A percentile compares a stretch with the other conserved stretches of the same genome.
These are phyloP conservation scores for Athalia cordata DNA, from an alignment of 2,888 invertebrate genomes.

Conservation along the genomic window DNA sequence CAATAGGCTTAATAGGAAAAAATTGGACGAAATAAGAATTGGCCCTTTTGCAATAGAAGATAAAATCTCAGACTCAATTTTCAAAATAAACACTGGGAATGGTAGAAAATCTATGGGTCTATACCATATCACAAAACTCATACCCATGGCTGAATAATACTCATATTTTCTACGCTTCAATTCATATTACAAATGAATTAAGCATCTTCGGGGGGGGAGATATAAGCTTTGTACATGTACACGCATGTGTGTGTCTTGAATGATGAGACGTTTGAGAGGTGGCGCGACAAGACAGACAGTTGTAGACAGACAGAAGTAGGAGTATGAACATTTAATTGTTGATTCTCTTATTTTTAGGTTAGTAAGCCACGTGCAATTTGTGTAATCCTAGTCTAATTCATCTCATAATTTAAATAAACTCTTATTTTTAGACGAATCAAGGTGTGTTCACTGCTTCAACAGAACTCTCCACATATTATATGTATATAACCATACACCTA, in stretches of 20 bases:
- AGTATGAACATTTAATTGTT: slow-evolving; percentile 19
- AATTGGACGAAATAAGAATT: slow-evolving; percentile 45
- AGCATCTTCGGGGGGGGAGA: slow-evolving; percentile 28
- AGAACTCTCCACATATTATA: slow-evolving; percentile 6
- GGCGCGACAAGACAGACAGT: not conserved
- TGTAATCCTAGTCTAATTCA: not conserved
- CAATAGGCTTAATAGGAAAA: slow-evolving; percentile 33
- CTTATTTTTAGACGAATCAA: slow-evolving; percentile 28
- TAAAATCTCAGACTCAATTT: slow-evolving; percentile 22
- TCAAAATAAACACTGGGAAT: not conserved
- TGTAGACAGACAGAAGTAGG: not conserved
- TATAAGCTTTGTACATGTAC: slow-evolving; percentile 8
- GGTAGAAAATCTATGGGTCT: not conserved
- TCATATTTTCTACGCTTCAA: slow-evolving; percentile 10
- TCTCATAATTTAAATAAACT: not conserved
- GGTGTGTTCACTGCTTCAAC: not conserved
- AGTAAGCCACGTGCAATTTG: not conserved
- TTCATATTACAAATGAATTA: slow-evolving; percentile 21
- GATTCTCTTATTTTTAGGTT: slow-evolving; percentile 26
- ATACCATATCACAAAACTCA: slow-evolving; percentile 10
- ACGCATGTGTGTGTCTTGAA: no score
- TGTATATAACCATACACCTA: not conserved
- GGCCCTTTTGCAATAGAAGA: slow-evolving; percentile 33
- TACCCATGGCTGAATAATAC: slow-evolving; percentile 20
- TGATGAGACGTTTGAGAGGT: no score